A percentile compares a stretch with the other conserved stretches of the same genome.
Evolutionary conservation across 2,888 invertebrate species (phyloP).

Genomic region (Cetonia aurata): DNA sequence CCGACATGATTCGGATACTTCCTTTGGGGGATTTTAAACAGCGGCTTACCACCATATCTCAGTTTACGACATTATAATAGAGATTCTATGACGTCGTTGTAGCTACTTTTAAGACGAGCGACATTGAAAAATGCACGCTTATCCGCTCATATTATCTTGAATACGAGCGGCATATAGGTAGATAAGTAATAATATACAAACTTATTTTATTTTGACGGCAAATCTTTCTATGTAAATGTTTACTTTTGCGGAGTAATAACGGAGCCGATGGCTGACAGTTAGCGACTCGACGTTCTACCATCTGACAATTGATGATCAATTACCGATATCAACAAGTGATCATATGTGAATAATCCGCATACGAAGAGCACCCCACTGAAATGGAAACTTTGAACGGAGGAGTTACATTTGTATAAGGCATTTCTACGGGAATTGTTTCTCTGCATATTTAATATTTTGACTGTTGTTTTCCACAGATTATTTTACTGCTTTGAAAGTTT

Average conservation of each 20-base stretch:
- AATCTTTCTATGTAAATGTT: constrained; percentile 18
- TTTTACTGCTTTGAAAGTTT: too few relatives aligned
- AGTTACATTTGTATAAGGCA: too few relatives aligned
- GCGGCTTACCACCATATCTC: background rate
- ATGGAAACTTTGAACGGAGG: background rate
- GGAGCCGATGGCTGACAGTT: background rate
- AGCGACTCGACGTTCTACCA: constrained; percentile 5
- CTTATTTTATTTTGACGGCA: constrained; percentile 20
- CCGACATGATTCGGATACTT: too few relatives aligned
- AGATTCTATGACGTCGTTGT: background rate
- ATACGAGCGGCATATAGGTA: background rate
- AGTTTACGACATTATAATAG: constrained; percentile 5
- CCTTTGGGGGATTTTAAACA: too few relatives aligned
- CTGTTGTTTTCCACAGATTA: too few relatives aligned
- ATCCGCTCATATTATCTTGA: constrained; percentile 8
- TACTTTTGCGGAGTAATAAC: constrained; percentile 19
- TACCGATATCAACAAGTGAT: constrained; percentile 27
- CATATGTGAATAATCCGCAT: constrained; percentile 18
- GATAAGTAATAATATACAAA: too few relatives aligned
- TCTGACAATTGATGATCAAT: constrained; percentile 30
- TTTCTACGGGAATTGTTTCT: too few relatives aligned
- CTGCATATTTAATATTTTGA: too few relatives aligned
- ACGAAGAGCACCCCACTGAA: background rate
- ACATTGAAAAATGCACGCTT: constrained; percentile 19
- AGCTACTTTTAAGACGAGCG: constrained; percentile 3